These are phyloP conservation scores for Casuarius casuarius DNA, from an alignment of 2,113 vertebrate genomes.

Conservation along the genomic window DNA sequence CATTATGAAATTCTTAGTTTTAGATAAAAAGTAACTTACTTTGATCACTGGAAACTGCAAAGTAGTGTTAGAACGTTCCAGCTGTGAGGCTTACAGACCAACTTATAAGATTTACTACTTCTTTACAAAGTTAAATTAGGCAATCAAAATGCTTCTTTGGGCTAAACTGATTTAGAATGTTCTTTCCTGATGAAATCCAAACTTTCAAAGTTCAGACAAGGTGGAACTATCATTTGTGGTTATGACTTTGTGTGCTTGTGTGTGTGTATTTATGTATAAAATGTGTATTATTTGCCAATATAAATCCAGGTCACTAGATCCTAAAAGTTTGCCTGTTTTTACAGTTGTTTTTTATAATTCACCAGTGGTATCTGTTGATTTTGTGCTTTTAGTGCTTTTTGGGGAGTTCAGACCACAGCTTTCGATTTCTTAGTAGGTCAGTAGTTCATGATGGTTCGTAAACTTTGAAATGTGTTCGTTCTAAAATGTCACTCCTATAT, in stretches of 20 bases:
- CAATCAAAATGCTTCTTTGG: conserved; percentile 81
- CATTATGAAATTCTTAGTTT: conserved; percentile 84
- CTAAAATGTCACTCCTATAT: background rate
- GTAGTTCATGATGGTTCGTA: background rate
- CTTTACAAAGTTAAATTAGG: conserved; percentile 83
- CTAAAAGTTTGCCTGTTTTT: background rate
- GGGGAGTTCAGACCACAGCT: background rate
- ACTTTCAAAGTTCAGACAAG: conserved; percentile 63
- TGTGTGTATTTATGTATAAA: background rate
- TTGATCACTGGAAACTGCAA: conserved; percentile 80
- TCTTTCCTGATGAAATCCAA: conserved; percentile 70
- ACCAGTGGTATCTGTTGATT: background rate
- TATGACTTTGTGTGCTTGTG: background rate
- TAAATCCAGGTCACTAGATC: background rate
- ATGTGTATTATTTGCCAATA: background rate
- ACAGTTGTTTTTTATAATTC: background rate
- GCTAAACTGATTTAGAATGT: conserved; percentile 76
- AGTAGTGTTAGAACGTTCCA: conserved; percentile 79
- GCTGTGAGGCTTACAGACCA: conserved; percentile 82
- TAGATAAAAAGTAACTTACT: conserved; percentile 82
- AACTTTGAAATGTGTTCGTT: background rate
- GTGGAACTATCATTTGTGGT: conserved; percentile 15
- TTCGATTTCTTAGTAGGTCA: background rate
- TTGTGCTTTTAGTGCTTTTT: conserved; percentile 7
- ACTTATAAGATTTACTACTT: conserved; percentile 79